Base-by-base conservation (phyloP, 1,140 invertebrate genomes). In the Orius laevigatus region DNA sequence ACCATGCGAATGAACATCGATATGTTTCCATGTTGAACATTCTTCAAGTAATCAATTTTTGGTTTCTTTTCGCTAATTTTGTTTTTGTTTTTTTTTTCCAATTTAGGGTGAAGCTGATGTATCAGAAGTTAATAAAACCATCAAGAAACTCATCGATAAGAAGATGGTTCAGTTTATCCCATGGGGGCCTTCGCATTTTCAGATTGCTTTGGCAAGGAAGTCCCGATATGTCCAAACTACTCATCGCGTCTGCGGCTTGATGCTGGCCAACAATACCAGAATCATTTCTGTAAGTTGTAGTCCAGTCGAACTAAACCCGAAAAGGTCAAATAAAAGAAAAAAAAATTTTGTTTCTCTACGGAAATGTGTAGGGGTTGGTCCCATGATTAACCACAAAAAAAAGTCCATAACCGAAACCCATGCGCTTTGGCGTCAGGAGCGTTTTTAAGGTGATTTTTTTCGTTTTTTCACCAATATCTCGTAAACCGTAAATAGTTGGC, bases 21-120 rank as follows among this genome's bases (percentile, higher is more conserved):
- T 98, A 94, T 59, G 92, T 98, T 59, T 94, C 91, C 11, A 96
- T 98, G 56, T 70, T 98, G 2, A 98, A 98, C 62, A 98, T 98
- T 56, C 97, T 98, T 66, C 94, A 97, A 74, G 89, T 84, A 64
- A n/a, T n/a, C n/a, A 59, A 18, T 47, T 25, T 4, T 4, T 4
- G 8, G 5, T 19, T 34, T 34, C 9, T n/a, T 12, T 47, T 49
- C 1, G 16, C 12, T n/a, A n/a, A n/a, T n/a, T n/a, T 38, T 8
- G 16, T 14, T 51, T 35, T 18, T 39, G 20, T 4, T 25, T 41
- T 49, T 49, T 54, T 60, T n/a, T n/a, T n/a, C n/a, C n/a, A n/a
- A n/a, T 73, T 55, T 66, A 94, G 80, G 89, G 90, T 18, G 90
- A 94, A 69, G 84, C 94, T 12, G 90, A 95, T 69, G 87, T 89